Conservation (phyloP, 1,140 invertebrate species). For the Macrobrachium nipponense region DNA sequence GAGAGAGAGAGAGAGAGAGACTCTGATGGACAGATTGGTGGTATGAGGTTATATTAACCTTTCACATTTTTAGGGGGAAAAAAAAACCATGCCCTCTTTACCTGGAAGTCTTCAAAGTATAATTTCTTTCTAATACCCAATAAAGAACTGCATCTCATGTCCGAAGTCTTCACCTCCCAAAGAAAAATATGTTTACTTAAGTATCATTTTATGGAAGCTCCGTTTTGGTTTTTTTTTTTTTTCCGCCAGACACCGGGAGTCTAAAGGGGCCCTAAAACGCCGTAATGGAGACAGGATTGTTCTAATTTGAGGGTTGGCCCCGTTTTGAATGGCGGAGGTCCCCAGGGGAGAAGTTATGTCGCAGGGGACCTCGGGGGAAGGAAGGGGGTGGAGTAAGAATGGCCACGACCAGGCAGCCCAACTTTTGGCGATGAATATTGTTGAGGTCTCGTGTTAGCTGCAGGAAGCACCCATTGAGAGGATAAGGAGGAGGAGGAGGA, state of each 20-base stretch:
- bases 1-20: not conserved
- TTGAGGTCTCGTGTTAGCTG: conserved; percentile 8
- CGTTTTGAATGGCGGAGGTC: not conserved
- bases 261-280: too few species aligned
- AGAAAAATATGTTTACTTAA: too few species aligned
- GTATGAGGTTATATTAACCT: not conserved
- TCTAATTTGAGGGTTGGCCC: not conserved
- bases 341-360: not conserved
- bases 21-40: too few species aligned
- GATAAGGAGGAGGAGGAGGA: not conserved
- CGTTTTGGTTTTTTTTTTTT: too few species aligned
- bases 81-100: not conserved
- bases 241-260: too few species aligned
- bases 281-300: not conserved
- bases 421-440: not conserved
- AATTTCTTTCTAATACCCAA: too few species aligned
- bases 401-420: not conserved
- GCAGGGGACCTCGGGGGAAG: not conserved
- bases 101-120: too few species aligned
- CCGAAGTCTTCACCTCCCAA: too few species aligned
- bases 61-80: not conserved
- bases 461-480: conserved; percentile 29
- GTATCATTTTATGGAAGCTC: too few species aligned
- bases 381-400: not conserved
- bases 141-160: too few species aligned